phyloP scores from a whole-genome alignment of 2,113 vertebrate species.

The Clarias magur region DNA sequence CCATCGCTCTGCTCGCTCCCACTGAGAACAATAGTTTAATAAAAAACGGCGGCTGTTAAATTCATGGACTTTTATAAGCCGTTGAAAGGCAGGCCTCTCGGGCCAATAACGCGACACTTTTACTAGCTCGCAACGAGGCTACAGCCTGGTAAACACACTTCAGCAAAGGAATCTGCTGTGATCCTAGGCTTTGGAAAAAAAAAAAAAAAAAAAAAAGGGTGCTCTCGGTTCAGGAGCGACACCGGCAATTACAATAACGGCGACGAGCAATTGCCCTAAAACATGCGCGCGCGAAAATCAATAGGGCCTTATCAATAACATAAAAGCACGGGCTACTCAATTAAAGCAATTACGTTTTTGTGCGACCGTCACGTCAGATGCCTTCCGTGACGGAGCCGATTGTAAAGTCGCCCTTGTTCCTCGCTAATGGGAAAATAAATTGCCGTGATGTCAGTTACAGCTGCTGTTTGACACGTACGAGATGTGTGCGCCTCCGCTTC shows the following conservation, averaged over 20 bases:
- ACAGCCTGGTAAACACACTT: constrained; percentile 37
- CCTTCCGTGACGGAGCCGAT: constrained; percentile 16
- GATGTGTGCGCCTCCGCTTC: constrained; percentile 12
- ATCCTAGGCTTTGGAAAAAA: constrained; percentile 6
- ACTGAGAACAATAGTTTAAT: constrained; percentile 37
- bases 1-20: neutral
- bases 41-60: constrained; percentile 35
- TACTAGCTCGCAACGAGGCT: constrained; percentile 23
- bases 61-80: constrained; percentile 27
- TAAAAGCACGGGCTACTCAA: constrained; percentile 54
- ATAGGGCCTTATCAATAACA: constrained; percentile 55
- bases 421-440: constrained; percentile 61
- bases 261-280: constrained; percentile 35
- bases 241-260: constrained; percentile 34
- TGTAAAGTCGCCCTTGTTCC: constrained; percentile 41
- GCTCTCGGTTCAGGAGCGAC: neutral
- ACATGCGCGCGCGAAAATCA: constrained; percentile 35
- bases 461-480: constrained; percentile 8
- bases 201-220: neutral
- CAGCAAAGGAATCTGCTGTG: constrained; percentile 9
- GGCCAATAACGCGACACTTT: constrained; percentile 43
- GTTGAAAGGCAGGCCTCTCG: constrained; percentile 19
- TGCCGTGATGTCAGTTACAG: constrained; percentile 37
- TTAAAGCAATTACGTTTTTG: constrained; percentile 51
- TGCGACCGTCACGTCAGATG: constrained; percentile 31